phyloP scores from a whole-genome alignment of 2,113 vertebrate species.

The Motacilla tschutschensis region DNA sequence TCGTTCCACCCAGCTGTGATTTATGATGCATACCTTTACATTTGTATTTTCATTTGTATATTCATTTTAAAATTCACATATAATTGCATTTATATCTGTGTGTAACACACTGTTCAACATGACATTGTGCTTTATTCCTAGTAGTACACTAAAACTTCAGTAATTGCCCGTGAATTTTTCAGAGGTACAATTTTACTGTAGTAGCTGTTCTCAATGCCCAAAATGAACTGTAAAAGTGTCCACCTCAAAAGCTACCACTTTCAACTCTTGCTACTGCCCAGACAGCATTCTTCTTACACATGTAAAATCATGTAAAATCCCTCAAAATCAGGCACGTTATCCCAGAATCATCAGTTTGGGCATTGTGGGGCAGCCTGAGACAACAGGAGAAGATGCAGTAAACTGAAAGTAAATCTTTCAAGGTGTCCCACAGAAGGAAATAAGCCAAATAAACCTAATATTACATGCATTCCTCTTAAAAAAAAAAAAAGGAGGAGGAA shows the following conservation, averaged over 20 bases:
- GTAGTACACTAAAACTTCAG: background rate
- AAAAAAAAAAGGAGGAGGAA: background rate
- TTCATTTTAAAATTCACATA: background rate
- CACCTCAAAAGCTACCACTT: background rate
- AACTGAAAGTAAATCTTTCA: background rate
- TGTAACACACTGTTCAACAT: background rate
- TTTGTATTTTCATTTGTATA: background rate
- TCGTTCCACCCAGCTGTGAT: background rate
- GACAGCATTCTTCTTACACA: background rate
- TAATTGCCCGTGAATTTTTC: background rate
- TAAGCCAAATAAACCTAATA: background rate
- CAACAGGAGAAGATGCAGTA: accelerated
- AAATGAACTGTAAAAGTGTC: background rate
- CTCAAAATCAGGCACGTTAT: background rate
- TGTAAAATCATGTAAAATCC: background rate
- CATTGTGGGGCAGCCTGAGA: background rate
- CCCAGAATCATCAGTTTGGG: background rate
- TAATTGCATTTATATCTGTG: background rate
- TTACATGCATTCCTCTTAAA: background rate
- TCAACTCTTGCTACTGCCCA: background rate
- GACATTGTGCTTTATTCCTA: background rate
- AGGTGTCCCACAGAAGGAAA: background rate
- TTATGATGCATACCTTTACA: background rate
- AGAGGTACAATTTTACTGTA: background rate
- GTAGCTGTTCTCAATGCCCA: background rate